Evolutionary conservation across 2,888 invertebrate genomes (phyloP).

Genomic region (Linnaemya vulpina): DNA sequence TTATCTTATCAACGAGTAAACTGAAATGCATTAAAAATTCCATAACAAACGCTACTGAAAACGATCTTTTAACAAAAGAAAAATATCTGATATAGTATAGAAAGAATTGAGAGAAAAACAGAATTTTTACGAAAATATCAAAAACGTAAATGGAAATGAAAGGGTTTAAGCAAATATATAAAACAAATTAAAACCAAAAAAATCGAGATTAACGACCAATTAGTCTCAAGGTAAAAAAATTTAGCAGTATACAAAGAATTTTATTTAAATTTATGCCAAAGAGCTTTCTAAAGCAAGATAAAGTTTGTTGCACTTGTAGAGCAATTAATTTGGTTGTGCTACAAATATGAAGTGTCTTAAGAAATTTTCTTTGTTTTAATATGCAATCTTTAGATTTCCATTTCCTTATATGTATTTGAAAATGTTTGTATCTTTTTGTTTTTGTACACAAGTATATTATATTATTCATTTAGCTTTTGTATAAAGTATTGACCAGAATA

Average conservation of each 20-base stretch:
- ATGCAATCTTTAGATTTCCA: no score
- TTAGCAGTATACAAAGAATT: background rate
- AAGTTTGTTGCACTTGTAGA: background rate
- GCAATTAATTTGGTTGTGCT: background rate
- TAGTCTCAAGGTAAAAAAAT: slow-evolving; percentile 46
- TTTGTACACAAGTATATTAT: no score
- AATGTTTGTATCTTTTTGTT: no score
- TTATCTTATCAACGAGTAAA: slow-evolving; percentile 56
- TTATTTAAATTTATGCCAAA: background rate
- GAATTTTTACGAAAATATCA: slow-evolving; percentile 2
- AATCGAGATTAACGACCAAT: slow-evolving; percentile 58
- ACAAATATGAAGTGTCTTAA: background rate
- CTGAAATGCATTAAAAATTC: slow-evolving; percentile 28
- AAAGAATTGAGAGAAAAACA: slow-evolving; percentile 6
- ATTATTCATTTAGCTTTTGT: no score
- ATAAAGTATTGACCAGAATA: no score
- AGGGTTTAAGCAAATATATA: slow-evolving; percentile 17
- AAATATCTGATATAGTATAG: background rate
- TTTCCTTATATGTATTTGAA: no score
- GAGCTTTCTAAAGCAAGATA: background rate
- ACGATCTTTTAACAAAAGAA: background rate
- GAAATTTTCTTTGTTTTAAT: no score
- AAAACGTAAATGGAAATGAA: slow-evolving; percentile 27
- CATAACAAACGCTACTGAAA: slow-evolving; percentile 4
- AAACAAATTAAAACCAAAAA: slow-evolving; percentile 8